Percentiles rank a stretch among this genome's conserved stretches.
Conservation (phyloP, 2,113 vertebrate species). For the Esox niger region DNA sequence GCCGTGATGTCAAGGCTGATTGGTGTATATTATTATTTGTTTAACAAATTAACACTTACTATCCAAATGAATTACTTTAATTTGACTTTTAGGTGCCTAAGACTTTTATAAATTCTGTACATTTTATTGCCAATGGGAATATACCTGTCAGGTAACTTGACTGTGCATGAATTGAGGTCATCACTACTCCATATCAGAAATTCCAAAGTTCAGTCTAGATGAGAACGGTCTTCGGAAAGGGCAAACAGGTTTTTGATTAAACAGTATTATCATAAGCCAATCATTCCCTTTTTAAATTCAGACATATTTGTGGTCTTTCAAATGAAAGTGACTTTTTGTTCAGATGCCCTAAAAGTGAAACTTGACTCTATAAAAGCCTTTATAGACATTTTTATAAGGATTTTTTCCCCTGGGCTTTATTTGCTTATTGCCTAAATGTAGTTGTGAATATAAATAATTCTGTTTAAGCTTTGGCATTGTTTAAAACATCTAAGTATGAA, state of each 20-base stretch:
- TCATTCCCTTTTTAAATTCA: neutral
- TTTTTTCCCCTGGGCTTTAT: neutral
- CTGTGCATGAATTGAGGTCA: too few species aligned
- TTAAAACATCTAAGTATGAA: too few species aligned
- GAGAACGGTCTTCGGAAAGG: neutral
- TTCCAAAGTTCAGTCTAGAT: neutral
- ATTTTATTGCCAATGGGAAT: neutral
- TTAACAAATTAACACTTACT: too few species aligned
- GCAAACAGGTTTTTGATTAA: neutral
- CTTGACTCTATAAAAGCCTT: neutral
- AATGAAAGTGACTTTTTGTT: neutral
- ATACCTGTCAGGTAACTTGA: neutral
- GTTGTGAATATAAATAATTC: too few species aligned
- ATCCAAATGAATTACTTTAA: too few species aligned
- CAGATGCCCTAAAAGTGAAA: neutral
- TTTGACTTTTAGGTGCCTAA: too few species aligned
- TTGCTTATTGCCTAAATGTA: neutral
- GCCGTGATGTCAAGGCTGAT: too few species aligned
- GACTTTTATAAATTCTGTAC: too few species aligned
- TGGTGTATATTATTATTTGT: too few species aligned
- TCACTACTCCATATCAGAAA: neutral
- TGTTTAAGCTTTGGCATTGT: too few species aligned
- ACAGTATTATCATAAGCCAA: neutral
- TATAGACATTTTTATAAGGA: neutral
- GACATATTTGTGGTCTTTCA: too few species aligned